These are phyloP conservation scores for Apteryx mantelli DNA, from an alignment of 2,113 vertebrate genomes.

Conservation along the genomic window DNA sequence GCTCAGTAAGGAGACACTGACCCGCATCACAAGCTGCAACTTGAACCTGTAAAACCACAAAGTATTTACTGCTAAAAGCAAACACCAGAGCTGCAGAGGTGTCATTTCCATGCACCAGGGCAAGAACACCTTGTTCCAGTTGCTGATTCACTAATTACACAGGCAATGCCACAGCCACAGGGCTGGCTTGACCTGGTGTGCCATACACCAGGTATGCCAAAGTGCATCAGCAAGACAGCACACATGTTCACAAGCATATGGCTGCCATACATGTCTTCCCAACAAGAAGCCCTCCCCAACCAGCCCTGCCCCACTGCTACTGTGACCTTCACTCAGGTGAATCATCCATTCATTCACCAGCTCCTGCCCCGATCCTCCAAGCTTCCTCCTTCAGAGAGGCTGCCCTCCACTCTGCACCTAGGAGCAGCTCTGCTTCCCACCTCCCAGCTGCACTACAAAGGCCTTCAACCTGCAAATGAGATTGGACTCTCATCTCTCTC, in stretches of 20 bases:
- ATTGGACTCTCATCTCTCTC: neutral
- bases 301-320: neutral
- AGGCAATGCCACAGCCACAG: constrained; percentile 42
- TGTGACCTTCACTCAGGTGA: constrained; percentile 24
- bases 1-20: neutral
- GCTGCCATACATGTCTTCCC: neutral
- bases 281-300: neutral
- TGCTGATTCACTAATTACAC: constrained; percentile 61
- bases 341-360: neutral
- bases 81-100: constrained; percentile 48
- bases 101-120: neutral
- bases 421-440: too few species aligned
- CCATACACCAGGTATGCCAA: neutral
- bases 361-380: neutral
- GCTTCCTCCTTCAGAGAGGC: neutral
- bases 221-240: neutral
- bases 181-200: neutral
- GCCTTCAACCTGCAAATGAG: fast-evolving
- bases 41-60: constrained; percentile 53
- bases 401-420: neutral
- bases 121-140: constrained; percentile 64
- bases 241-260: neutral
- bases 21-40: neutral
- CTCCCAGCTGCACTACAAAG: fast-evolving
- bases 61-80: constrained; percentile 59